Conservation (phyloP, 2,797 vertebrate species). For the Tolypeutes matacus region DNA sequence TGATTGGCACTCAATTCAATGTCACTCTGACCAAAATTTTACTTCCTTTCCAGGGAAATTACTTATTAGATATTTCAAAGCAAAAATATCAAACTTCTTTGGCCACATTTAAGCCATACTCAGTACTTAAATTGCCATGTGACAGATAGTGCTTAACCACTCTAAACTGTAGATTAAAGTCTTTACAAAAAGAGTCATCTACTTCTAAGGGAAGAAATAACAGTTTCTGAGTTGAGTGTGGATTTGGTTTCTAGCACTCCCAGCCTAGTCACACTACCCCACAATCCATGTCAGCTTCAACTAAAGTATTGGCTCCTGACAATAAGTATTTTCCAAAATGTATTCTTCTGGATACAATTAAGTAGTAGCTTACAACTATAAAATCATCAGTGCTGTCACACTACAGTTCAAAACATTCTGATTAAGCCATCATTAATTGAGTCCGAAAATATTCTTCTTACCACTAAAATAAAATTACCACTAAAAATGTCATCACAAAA, state of each 20-base stretch:
- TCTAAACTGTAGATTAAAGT: conserved; percentile 93
- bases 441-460: conserved; percentile 95
- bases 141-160: conserved; percentile 93
- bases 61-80: conserved; percentile 92
- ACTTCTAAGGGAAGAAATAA: conserved; percentile 90
- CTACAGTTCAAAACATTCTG: conserved; percentile 92
- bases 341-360: conserved; percentile 92
- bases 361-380: conserved; percentile 88
- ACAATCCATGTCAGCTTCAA: conserved; percentile 86
- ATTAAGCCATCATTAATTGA: conserved; percentile 94
- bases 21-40: conserved; percentile 93
- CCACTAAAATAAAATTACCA: conserved; percentile 92
- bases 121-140: conserved; percentile 91
- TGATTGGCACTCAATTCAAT: conserved; percentile 92
- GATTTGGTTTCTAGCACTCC: conserved; percentile 92
- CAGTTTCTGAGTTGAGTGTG: conserved; percentile 92
- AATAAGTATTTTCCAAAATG: conserved; percentile 73
- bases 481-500: conserved; percentile 91
- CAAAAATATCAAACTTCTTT: conserved; percentile 93
- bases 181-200: conserved; percentile 94
- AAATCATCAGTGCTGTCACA: conserved; percentile 88
- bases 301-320: conserved; percentile 90
- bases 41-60: conserved; percentile 92
- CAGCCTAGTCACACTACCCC: conserved; percentile 91
- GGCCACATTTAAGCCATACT: conserved; percentile 94